These are phyloP conservation scores for Diuraphis noxia DNA, from an alignment of 1,140 invertebrate genomes.

Conservation along the genomic window DNA sequence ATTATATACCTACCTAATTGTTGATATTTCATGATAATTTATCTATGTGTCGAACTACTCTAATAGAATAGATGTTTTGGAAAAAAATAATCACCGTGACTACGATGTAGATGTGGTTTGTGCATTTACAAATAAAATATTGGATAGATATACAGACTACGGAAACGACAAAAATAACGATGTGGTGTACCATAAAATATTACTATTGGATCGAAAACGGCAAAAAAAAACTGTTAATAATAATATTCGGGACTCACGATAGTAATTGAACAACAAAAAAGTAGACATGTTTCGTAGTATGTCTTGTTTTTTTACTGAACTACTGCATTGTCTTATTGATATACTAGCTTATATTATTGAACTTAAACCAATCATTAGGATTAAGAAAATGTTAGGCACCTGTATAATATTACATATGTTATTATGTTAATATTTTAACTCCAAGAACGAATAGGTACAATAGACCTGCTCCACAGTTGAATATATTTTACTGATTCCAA, in stretches of 20 bases:
- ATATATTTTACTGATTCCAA: too few species aligned
- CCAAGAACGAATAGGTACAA: too few species aligned
- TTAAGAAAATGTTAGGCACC: too few species aligned
- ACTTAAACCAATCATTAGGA: too few species aligned
- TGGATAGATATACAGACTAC: neutral
- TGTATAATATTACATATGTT: too few species aligned
- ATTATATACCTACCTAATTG: neutral
- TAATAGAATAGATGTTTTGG: neutral
- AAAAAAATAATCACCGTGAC: neutral
- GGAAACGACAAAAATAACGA: neutral
- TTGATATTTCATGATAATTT: neutral
- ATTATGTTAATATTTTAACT: too few species aligned
- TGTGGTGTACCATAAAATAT: neutral
- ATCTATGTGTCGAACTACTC: neutral
- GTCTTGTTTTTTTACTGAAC: neutral
- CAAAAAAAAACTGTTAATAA: neutral
- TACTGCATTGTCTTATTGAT: too few species aligned
- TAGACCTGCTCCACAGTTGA: too few species aligned
- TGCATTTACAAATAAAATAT: neutral
- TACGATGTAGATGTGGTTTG: neutral
- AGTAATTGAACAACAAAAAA: slow-evolving; percentile 1
- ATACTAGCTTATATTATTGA: too few species aligned
- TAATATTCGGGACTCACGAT: neutral
- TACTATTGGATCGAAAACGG: neutral
- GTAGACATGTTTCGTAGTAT: neutral